Evolutionary conservation across 2,888 invertebrate genomes (phyloP), one percentile per base, ranked within the genome.

Genomic region (Omphaloscelis lunosa): DNA sequence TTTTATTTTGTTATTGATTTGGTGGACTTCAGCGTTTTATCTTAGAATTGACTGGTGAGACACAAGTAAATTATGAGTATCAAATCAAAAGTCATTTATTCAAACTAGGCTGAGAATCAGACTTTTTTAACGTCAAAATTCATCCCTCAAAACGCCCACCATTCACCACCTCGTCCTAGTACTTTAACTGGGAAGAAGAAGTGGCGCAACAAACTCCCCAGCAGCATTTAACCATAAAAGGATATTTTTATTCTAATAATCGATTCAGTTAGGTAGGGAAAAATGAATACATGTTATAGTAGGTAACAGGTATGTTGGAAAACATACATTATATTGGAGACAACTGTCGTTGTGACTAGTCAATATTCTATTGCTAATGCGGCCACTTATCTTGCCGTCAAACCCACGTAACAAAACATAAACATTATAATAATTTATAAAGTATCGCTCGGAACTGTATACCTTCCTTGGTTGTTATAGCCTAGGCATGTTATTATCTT

Each of bases 281-380:
- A 67, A 29, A 27, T 17, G 2, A 41, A 62, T 20, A 27, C 3
- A 20, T 48, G 23, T 20, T 11, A 27, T 41, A 41, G 5, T 15
- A 66, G 15, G 29, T 34, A 51, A 34, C n/a, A n/a, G 23, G 6
- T 34, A 11, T n/a, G 39, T 34, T 17, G n/a, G 9, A 34, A 68
- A 77, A 59, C 4, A 73, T 59, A 65, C 27, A 53, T 56, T 20
- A 15, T 27, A 45, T n/a, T 17, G 17, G 23, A 65, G 15, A 63
- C 29, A 27, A 51, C 7, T 15, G 20, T 51, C 12, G 4, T 53
- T 56, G 27, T 34, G 53, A 15, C 53, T 34, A 77, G 56, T 82
- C 66, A 82, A 80, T 80, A 80, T 82, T 82, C 12, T 67, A 71
- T 48, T 34, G 11, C 61, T 82, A 77, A 80, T 29, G 27, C 48